phyloP scores from a whole-genome alignment of 2,888 invertebrate species.

The Pristionchus exspectatus region DNA sequence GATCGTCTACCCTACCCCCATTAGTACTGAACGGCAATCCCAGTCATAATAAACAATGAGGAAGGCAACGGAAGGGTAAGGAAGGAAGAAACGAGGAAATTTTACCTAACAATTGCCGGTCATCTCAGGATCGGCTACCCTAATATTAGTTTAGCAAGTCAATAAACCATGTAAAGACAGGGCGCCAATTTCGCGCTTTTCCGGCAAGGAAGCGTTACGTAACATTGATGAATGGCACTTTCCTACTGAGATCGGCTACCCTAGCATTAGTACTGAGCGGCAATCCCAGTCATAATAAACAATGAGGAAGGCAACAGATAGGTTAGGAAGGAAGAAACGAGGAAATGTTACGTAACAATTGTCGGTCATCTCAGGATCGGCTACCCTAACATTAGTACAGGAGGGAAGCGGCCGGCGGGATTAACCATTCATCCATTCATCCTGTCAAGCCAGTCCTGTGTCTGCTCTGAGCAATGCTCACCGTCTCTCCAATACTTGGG shows the following conservation, averaged over 20 bases:
- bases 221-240: not conserved
- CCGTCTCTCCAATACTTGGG: not conserved
- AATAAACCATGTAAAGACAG: no score
- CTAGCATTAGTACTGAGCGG: no score
- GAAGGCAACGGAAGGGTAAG: no score
- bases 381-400: conserved; percentile 45
- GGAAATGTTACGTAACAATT: not conserved
- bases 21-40: no score
- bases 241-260: no score
- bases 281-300: no score
- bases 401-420: not conserved
- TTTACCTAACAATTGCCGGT: not conserved
- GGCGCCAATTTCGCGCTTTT: no score
- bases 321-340: no score
- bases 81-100: not conserved
- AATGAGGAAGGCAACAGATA: no score
- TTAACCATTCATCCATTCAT: not conserved
- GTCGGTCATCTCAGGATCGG: not conserved
- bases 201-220: not conserved
- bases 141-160: conserved; percentile 41
- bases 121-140: not conserved
- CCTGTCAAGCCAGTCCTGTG: not conserved
- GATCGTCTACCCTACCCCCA: no score
- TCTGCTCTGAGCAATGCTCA: no score
- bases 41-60: no score